A percentile compares a stretch with the other conserved stretches of the same genome.
Evolutionary conservation across 2,888 invertebrate species (phyloP).

Genomic region (Heteromurus nitidus): DNA sequence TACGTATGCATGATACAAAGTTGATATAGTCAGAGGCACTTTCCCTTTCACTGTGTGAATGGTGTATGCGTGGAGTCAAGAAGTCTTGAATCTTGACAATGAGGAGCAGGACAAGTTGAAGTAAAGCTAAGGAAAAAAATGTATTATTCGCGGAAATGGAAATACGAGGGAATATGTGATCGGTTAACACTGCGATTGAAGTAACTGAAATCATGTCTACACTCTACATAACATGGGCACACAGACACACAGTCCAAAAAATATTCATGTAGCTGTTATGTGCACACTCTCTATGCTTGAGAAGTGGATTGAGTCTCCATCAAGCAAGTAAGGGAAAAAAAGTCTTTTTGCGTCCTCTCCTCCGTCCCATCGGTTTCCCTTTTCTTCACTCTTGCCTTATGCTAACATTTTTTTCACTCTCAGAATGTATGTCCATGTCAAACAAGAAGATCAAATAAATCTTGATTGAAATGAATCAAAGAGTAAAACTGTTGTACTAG

Average conservation of each 20-base stretch:
- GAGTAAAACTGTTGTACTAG: slow-evolving; percentile 25
- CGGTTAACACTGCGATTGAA: neutral
- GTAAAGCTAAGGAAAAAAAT: slow-evolving; percentile 5
- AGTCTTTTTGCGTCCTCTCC: neutral
- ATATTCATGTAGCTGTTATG: no score
- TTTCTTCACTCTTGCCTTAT: slow-evolving; percentile 1
- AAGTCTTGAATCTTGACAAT: slow-evolving; percentile 24
- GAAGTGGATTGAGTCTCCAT: slow-evolving; percentile 33
- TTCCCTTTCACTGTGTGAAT: neutral
- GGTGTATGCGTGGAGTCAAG: slow-evolving; percentile 20
- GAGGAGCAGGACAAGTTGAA: slow-evolving; percentile 33
- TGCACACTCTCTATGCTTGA: no score
- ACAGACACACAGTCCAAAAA: no score
- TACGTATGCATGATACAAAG: slow-evolving; percentile 14
- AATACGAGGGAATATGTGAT: slow-evolving; percentile 20
- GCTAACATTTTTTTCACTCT: slow-evolving; percentile 30
- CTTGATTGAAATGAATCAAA: slow-evolving; percentile 43
- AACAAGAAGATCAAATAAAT: slow-evolving; percentile 43
- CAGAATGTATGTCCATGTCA: slow-evolving; percentile 32
- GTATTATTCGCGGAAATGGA: slow-evolving; percentile 39
- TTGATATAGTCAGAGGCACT: neutral
- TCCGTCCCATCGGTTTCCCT: slow-evolving; percentile 18
- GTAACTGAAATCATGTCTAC: no score
- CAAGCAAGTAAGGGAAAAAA: neutral
- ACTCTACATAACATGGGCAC: no score